Base-by-base conservation (phyloP, 2,113 vertebrate genomes). In the Vanacampus margaritifer region DNA sequence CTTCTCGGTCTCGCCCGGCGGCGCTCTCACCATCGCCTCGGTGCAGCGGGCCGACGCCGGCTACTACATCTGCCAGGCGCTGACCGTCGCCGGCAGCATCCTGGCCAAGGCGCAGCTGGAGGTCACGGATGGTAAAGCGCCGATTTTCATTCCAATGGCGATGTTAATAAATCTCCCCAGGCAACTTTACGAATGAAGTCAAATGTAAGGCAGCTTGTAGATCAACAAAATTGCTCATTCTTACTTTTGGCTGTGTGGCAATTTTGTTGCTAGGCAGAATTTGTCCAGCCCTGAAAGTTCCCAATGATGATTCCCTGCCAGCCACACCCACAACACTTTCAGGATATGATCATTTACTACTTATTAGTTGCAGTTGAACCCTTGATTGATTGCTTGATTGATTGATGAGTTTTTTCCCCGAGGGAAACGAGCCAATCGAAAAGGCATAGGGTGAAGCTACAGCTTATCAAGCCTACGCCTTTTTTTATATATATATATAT, bases 51-150 rank as follows among this genome's bases (percentile, higher is more conserved):
- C 93, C 26, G 97, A 99, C 41, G 94, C 93, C 0, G 97, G 97
- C 57, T 98, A 95, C 89, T 99, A 99, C 82, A 97, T 98, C 88
- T 99, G 97, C 89, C 97, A 99, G 90, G 97, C 97, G 1, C 89
- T 98, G 74, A 99, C 96, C 0, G 95, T 99, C 79, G 97, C 97
- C 51, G 97, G 97, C 84, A 98, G 97, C 85, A 98, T 99, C 83
- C 93, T 99, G 77, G 96, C 97, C 85, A 99, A 98, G 82, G 97
- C 97, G 80, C 97, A 98, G 80, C 92, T 99, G 91, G 97, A 99
- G 90, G 97, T 99, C 89, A 98, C 96, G 84, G 97, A 99, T 85
- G 97, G 97, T 99, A 83, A 93, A 94, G 70, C 56, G 43, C 45
- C 23, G 16, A 23, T 56, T 56, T 26, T 1, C 23, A 14, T 26